phyloP scores from a whole-genome alignment of 2,113 vertebrate species.

The Vulpes vulpes region DNA sequence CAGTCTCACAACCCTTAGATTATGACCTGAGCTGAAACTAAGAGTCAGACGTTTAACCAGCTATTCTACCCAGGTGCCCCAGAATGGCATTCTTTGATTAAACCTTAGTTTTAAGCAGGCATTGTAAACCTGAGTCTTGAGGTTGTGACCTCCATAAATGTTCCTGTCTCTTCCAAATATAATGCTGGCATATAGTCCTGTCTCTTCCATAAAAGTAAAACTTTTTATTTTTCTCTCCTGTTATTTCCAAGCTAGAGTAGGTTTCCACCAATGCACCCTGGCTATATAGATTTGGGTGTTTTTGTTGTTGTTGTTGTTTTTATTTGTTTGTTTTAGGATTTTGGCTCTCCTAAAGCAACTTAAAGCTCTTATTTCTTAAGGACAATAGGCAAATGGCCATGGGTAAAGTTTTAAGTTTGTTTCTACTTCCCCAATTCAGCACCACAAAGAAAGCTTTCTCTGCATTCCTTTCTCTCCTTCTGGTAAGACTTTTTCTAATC shows the following conservation, averaged over 20 bases:
- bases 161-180: not conserved
- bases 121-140: not conserved
- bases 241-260: not conserved
- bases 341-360: not conserved
- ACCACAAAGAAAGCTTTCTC: not conserved
- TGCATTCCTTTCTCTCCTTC: not conserved
- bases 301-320: not conserved
- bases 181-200: not conserved
- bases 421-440: not conserved
- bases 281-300: not conserved
- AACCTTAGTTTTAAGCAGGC: not conserved
- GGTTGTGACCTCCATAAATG: not conserved
- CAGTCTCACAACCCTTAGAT: not conserved
- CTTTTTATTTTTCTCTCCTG: not conserved
- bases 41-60: not conserved
- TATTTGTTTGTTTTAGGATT: not conserved
- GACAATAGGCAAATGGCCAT: not conserved
- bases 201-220: not conserved
- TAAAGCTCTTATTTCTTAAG: not conserved
- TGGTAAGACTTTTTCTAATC: not conserved
- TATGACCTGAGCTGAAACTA: not conserved
- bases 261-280: not conserved
- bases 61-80: not conserved
- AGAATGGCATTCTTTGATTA: not conserved
- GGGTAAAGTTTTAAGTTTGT: not conserved